phyloP scores from a whole-genome alignment of 2,113 vertebrate genomes.

The Halichoerus grypus region DNA sequence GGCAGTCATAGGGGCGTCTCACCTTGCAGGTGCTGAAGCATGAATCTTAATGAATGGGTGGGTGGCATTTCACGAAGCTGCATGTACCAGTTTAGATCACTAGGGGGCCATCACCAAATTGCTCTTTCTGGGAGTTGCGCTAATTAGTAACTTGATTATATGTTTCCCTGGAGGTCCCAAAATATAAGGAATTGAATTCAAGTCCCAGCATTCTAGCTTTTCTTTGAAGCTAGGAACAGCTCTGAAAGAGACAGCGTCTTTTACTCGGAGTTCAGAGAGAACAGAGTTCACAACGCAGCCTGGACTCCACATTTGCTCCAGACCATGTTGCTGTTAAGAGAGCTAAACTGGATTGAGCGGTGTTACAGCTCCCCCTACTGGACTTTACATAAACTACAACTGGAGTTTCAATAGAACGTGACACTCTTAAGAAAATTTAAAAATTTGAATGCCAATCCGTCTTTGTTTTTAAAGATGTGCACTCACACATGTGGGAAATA shows the following conservation, averaged over 20 bases:
- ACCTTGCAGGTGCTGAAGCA: neutral
- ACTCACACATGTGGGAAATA: neutral
- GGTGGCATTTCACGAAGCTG: neutral
- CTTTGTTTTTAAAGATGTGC: neutral
- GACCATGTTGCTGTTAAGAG: neutral
- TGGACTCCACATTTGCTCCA: neutral
- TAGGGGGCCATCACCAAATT: neutral
- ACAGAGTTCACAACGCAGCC: neutral
- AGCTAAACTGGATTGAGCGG: neutral
- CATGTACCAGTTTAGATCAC: neutral
- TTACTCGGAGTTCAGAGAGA: neutral
- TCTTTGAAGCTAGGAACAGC: neutral
- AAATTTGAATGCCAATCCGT: neutral
- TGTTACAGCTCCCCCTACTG: slow-evolving; percentile 71
- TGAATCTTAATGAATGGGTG: neutral
- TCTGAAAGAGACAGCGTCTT: neutral
- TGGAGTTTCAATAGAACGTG: neutral
- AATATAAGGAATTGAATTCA: neutral
- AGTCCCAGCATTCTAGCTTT: neutral
- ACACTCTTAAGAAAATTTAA: neutral
- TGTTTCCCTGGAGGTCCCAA: neutral
- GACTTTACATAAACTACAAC: neutral
- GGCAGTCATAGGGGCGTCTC: neutral
- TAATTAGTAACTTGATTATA: neutral
- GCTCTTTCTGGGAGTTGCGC: neutral